Evolutionary conservation across 2,113 vertebrate genomes (phyloP), one percentile per base, ranked within the genome.

Genomic region (Aphyosemion australe): DNA sequence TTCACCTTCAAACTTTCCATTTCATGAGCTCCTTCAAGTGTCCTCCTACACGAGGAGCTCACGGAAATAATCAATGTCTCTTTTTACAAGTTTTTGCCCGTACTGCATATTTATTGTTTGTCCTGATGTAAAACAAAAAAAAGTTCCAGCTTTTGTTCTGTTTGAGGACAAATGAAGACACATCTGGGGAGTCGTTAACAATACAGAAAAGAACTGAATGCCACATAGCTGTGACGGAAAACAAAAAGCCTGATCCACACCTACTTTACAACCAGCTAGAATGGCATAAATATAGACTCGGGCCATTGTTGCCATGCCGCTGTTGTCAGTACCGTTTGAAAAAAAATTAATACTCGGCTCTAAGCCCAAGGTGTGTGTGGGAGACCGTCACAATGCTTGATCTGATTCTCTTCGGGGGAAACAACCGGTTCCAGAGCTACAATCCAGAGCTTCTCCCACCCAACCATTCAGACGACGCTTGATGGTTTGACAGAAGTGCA

Each of bases 401-500:
- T 83, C 70, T 72, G 74, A 65, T 73, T 85, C 76, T 72, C 76
- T 74, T 68, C 61, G 42, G 74, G 74, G 71, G 78, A 56, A 79
- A 53, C 82, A 64, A 70, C 13, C 12, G 19, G 32, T 18, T 70
- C 69, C 39, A 18, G 26, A 64, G 37, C 71, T 26, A 16, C 59
- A 12, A 47, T 19, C 69, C 51, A 53, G 42, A 55, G 19, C 64
- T 63, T 74, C 82, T 65, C 78, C 62, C 77, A 45, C 49, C 7
- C 60, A 79, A 68, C 69, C 39, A 52, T 74, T 78, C 75, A 76
- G 14, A 39, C 56, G 72, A 74, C 57, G 55, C 72, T 52, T 74
- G 68, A 71, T 77, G 76, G 80, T 86, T 82, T 75, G 80, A 84
- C 87, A 84, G 85, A 84, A 65, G 57, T 45, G 80, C 76, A 83